Percentiles rank a stretch among this genome's conserved stretches.
These are phyloP conservation scores for Allygus modestus DNA, from an alignment of 2,888 invertebrate genomes.

Conservation along the genomic window DNA sequence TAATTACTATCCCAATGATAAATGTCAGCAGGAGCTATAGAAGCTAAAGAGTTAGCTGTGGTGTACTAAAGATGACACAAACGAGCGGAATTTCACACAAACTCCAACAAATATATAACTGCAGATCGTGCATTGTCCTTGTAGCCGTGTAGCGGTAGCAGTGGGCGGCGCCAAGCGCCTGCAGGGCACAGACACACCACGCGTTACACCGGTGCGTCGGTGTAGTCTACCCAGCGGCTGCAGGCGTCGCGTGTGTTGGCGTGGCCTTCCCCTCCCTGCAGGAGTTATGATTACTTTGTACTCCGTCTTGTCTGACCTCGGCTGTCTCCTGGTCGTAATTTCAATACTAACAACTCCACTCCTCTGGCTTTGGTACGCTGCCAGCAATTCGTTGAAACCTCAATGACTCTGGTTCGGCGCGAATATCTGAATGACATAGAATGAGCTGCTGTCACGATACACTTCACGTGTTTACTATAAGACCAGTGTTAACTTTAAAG, in stretches of 20 bases:
- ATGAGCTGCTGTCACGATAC: too few species aligned
- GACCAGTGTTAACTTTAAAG: too few species aligned
- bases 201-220: background rate
- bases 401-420: background rate
- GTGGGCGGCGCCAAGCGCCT: background rate
- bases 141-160: background rate
- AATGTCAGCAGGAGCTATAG: too few species aligned
- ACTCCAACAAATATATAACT: too few species aligned
- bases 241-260: background rate
- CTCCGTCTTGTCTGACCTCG: background rate
- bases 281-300: conserved; percentile 9
- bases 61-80: too few species aligned
- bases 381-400: background rate
- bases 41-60: too few species aligned
- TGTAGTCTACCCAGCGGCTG: background rate
- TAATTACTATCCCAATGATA: too few species aligned
- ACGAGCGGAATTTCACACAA: too few species aligned
- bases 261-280: background rate
- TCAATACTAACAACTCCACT: conserved; percentile 35
- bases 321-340: conserved; percentile 39
- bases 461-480: too few species aligned
- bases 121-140: background rate
- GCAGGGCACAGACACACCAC: background rate
- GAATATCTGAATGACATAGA: too few species aligned
- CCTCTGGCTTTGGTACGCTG: background rate